A percentile compares a stretch with the other conserved stretches of the same genome.
Evolutionary conservation across 2,797 vertebrate species (phyloP).

Genomic region (Phylloscopus collybita): DNA sequence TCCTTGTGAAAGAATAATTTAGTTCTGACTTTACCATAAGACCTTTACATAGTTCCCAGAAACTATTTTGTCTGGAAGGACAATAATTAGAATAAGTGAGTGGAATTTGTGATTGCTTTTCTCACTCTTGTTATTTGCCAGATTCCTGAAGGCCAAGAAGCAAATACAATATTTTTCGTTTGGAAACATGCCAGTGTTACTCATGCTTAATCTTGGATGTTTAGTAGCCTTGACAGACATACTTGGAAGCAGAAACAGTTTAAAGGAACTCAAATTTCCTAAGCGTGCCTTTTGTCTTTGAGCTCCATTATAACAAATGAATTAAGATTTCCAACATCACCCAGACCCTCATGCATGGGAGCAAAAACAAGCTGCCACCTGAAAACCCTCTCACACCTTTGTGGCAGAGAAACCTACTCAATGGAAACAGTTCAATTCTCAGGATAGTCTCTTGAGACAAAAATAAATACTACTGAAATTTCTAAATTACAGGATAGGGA

Average conservation of each 20-base stretch:
- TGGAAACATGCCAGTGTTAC: neutral
- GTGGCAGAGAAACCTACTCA: neutral
- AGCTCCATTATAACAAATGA: neutral
- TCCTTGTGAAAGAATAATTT: constrained; percentile 23
- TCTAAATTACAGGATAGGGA: neutral
- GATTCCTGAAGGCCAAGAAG: neutral
- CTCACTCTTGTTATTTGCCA: neutral
- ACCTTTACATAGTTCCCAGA: neutral
- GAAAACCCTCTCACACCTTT: neutral
- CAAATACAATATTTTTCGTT: neutral
- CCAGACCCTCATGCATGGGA: neutral
- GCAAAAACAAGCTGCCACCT: neutral
- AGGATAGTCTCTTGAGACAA: neutral
- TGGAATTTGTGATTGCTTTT: constrained; percentile 15
- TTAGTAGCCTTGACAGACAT: neutral
- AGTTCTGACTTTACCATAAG: neutral
- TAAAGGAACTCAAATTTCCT: neutral
- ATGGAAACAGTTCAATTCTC: neutral
- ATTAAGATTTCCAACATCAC: neutral
- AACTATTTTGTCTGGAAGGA: neutral
- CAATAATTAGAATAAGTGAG: constrained; percentile 15
- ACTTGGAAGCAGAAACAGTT: neutral
- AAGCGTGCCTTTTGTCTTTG: neutral
- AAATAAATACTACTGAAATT: neutral
- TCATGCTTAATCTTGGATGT: neutral